phyloP scores from a whole-genome alignment of 1,140 invertebrate species.

The Sweltsa coloradensis region DNA sequence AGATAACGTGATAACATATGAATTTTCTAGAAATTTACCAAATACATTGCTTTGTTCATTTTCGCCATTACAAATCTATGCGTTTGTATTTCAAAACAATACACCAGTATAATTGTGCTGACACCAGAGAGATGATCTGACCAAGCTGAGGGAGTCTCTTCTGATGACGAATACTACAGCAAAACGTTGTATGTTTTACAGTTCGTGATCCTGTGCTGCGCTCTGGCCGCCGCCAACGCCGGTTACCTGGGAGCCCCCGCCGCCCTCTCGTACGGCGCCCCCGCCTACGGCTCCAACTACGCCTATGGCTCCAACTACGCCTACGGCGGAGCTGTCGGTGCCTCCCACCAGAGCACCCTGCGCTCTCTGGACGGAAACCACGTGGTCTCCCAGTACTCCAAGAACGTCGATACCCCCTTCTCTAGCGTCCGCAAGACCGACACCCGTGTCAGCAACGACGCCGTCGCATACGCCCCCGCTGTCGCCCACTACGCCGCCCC shows the following conservation, averaged over 20 bases:
- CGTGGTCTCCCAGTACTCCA: constrained; percentile 42
- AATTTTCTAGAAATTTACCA: too few relatives aligned
- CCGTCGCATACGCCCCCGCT: constrained; percentile 28
- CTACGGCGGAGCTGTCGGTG: constrained; percentile 30
- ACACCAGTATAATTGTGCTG: too few relatives aligned
- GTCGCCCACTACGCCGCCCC: constrained; percentile 18
- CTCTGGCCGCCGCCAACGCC: constrained; percentile 30
- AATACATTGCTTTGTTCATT: too few relatives aligned
- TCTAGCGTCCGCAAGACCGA: constrained; percentile 47
- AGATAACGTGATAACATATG: too few relatives aligned
- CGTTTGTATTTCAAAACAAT: too few relatives aligned
- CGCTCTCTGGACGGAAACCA: constrained; percentile 39
- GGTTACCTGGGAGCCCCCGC: too few relatives aligned
- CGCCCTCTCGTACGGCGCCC: constrained; percentile 28
- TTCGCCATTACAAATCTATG: too few relatives aligned
- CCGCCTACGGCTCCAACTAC: constrained; percentile 18
- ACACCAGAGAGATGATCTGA: too few relatives aligned
- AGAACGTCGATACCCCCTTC: constrained; percentile 47
- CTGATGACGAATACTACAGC: too few relatives aligned
- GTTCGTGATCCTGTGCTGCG: constrained; percentile 32
- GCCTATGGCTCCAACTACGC: constrained; percentile 30
- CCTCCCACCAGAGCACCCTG: constrained; percentile 39
- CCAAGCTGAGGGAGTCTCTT: too few relatives aligned
- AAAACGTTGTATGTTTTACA: too few relatives aligned
- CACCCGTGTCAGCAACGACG: constrained; percentile 44